Evolutionary conservation across 2,888 invertebrate species (phyloP), one percentile per base, ranked within the genome.

Genomic region (Cremastobaeus sp.): DNA sequence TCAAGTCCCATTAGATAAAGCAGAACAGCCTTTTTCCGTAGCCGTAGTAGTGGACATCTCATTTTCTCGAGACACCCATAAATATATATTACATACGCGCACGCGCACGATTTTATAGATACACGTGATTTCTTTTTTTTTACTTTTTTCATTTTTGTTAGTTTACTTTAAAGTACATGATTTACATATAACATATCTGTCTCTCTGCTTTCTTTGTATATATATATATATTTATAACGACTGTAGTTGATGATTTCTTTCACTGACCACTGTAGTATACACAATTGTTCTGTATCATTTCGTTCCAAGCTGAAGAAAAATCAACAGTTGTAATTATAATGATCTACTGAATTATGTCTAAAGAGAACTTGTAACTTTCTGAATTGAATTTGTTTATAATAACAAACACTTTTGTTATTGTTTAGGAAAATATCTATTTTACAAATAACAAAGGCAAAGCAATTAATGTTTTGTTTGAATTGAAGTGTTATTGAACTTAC

Each of bases 231-330:
- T 65, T 64, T 64, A 48, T 68, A 64, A 59, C 43, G 32, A 45
- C 34, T 37, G 64, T 52, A 50, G 15, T 45, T 69, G 12, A 54
- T 65, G 74, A 68, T 69, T 77, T 79, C 55, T 81, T 79, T 87
- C 88, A 89, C 83, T 90, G 89, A 83, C 90, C 91, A 82, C 88
- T 90, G 83, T 91, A 92, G 88, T 90, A 91, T 84, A 90, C 89
- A 73, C 91, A 90, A 84, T 90, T 89, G 77, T 76, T 84, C 81
- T 64, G 39, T 84, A 92, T 88, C 82, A 93, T 90, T 82, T 93
- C 93, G 80, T 93, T 92, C 94, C 94, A 94, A 62, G 94, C 94
- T 94, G 90, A 48, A 76, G 50, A 57, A 71, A 68, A 52, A 28
- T 47, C 43, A 52, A 37, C 34, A 32, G 69, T 21, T 54, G 47